Evolutionary conservation across 2,888 invertebrate genomes (phyloP).

Genomic region (Chymomyza fuscimana): DNA sequence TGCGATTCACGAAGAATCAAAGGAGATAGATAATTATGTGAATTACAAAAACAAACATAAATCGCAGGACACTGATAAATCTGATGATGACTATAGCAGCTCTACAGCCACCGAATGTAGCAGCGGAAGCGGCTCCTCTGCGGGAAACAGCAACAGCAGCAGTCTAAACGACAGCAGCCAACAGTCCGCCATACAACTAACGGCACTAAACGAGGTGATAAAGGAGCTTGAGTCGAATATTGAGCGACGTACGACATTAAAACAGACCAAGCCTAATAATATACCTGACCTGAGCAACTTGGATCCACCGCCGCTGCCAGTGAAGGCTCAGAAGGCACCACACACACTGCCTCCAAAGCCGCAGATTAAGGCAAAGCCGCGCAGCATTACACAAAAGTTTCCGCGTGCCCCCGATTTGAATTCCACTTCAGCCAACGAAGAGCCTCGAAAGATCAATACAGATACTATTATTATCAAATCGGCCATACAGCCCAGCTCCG

Average conservation of each 20-base stretch:
- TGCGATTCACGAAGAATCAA: slow-evolving; percentile 90
- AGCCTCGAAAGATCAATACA: slow-evolving; percentile 67
- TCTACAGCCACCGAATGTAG: slow-evolving; percentile 67
- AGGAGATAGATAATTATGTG: slow-evolving; percentile 88
- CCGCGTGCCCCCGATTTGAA: slow-evolving; percentile 79
- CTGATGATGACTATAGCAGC: slow-evolving; percentile 80
- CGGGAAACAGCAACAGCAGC: slow-evolving; percentile 76
- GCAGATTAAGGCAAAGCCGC: slow-evolving; percentile 82
- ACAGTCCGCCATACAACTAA: slow-evolving; percentile 61
- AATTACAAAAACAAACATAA: slow-evolving; percentile 87
- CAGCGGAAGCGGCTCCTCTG: slow-evolving; percentile 62
- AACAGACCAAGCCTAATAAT: slow-evolving; percentile 39
- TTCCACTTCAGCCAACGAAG: slow-evolving; percentile 57
- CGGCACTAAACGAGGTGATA: slow-evolving; percentile 72
- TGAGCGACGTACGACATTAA: slow-evolving; percentile 70
- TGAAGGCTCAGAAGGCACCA: slow-evolving; percentile 76
- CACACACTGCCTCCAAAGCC: slow-evolving; percentile 79
- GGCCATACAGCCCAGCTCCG: slow-evolving; percentile 57
- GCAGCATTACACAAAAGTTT: slow-evolving; percentile 75
- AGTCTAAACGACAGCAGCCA: slow-evolving; percentile 75
- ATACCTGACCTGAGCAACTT: slow-evolving; percentile 39
- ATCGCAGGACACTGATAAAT: slow-evolving; percentile 81
- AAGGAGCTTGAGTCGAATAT: slow-evolving; percentile 74
- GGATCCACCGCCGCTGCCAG: slow-evolving; percentile 78
- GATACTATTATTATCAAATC: slow-evolving; percentile 78